Evolutionary conservation across 1,140 invertebrate species (phyloP), one percentile per base, ranked within the genome.

Genomic region (Antheraea pernyi): DNA sequence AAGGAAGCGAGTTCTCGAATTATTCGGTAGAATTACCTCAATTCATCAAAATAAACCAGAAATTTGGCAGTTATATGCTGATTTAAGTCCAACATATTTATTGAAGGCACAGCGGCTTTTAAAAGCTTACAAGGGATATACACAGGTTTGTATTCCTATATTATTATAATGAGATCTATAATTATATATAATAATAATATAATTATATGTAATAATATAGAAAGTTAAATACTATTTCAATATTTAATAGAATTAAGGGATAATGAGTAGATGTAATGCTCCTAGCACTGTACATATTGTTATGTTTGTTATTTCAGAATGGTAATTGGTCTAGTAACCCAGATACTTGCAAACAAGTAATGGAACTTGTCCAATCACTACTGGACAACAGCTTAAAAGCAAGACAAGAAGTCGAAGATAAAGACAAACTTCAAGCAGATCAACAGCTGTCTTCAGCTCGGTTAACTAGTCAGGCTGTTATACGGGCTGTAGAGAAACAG

Each of bases 1-100:
- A 22, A 79, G 94, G 67, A 94, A 95, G 75, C 94, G 95, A 78
- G 89, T 95, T 0, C 87, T 96, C 19, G 94, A 97, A 82, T 93
- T 99, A 30, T 95, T 99, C 83, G 98, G 97, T 1, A 94, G 97
- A 71, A 94, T 99, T 30, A 97, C 97, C 22, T 92, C 94, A 0
- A 85, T 95, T 68, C 93, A 95, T 79, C 92, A 94, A 60, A 95
- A 94, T 75, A 95, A 97, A 80, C 93, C 95, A 0, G 93, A 95
- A 48, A 80, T 98, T 42, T 98, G 97, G 97, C 94, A 95, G 80
- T 84, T 97, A 11, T 98, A 98, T 81, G 96, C 96, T 0, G 90
- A 95, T 76, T 85, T 98, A 30, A 94, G 95, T n/a, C 87, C 93
- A 1, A 92, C 93, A n/a, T 84, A 93, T 59, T 87, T 95, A 19